phyloP scores from a whole-genome alignment of 2,797 vertebrate genomes.

The Sebastes nivosus region DNA sequence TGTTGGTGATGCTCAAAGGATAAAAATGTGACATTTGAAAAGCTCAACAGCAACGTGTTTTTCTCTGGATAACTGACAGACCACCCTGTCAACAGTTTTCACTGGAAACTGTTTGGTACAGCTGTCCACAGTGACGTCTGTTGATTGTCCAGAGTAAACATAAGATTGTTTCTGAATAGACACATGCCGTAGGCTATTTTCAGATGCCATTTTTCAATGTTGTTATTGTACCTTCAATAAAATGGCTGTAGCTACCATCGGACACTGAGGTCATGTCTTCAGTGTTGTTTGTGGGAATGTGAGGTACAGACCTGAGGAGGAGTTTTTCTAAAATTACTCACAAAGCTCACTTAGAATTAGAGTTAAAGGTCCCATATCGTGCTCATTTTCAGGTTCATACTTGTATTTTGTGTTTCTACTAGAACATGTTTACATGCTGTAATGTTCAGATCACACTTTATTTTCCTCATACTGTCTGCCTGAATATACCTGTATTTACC shows the following conservation, averaged over 20 bases:
- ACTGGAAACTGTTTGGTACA: constrained; percentile 3
- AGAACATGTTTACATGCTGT: no score
- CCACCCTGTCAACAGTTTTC: constrained; percentile 44
- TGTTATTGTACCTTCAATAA: not conserved
- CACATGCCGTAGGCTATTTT: not conserved
- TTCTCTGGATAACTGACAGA: constrained; percentile 42
- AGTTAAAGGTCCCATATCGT: not conserved
- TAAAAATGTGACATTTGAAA: constrained; percentile 44
- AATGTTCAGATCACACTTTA: no score
- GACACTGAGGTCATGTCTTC: constrained; percentile 1
- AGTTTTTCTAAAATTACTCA: not conserved
- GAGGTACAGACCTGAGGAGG: not conserved
- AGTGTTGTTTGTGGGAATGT: not conserved
- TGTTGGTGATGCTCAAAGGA: constrained; percentile 25
- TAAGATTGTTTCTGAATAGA: not conserved
- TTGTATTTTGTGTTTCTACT: no score
- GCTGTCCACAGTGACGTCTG: constrained; percentile 25
- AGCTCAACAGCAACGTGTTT: constrained; percentile 32
- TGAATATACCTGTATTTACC: no score
- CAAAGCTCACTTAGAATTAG: not conserved
- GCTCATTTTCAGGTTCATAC: no score
- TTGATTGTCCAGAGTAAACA: constrained; percentile 29
- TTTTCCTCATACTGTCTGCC: no score
- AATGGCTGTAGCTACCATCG: not conserved
- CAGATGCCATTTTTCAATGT: constrained; percentile 2